Evolutionary conservation across 2,888 invertebrate species (phyloP).

Genomic region (Cetonia aurata): DNA sequence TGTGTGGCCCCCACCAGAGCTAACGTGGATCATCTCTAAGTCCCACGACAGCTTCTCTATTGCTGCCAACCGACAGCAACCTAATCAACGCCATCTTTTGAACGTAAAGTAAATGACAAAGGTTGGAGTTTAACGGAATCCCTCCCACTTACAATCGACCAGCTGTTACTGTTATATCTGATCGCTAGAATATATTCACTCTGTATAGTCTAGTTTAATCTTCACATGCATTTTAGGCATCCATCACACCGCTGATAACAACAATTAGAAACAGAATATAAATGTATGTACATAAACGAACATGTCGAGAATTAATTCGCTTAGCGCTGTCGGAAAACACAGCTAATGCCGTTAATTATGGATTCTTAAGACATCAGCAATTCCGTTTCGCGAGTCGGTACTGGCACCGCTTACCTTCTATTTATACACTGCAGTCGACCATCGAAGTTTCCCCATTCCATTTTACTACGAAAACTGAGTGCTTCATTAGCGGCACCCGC

Average conservation of each 20-base stretch:
- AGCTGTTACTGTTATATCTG: too few relatives aligned
- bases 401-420: conserved; percentile 1
- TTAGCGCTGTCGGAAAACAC: conserved; percentile 16
- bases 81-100: too few relatives aligned
- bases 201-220: too few relatives aligned
- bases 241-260: conserved; percentile 5
- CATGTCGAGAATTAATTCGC: conserved; percentile 6
- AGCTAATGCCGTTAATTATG: conserved; percentile 33
- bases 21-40: too few relatives aligned
- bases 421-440: conserved; percentile 21
- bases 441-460: conserved; percentile 6
- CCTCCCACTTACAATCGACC: too few relatives aligned
- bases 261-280: conserved; percentile 7
- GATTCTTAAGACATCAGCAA: conserved; percentile 33
- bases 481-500: conserved; percentile 38
- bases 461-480: conserved; percentile 21
- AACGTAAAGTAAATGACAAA: too few relatives aligned
- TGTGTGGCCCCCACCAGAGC: too few relatives aligned
- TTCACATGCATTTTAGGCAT: neutral
- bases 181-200: too few relatives aligned
- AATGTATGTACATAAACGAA: neutral
- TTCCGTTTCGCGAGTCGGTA: conserved; percentile 26
- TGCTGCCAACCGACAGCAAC: too few relatives aligned
- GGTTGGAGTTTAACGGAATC: too few relatives aligned
- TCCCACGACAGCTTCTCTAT: too few relatives aligned